Evolutionary conservation across 2,113 vertebrate genomes (phyloP).

Genomic region (Lophura nycthemera): DNA sequence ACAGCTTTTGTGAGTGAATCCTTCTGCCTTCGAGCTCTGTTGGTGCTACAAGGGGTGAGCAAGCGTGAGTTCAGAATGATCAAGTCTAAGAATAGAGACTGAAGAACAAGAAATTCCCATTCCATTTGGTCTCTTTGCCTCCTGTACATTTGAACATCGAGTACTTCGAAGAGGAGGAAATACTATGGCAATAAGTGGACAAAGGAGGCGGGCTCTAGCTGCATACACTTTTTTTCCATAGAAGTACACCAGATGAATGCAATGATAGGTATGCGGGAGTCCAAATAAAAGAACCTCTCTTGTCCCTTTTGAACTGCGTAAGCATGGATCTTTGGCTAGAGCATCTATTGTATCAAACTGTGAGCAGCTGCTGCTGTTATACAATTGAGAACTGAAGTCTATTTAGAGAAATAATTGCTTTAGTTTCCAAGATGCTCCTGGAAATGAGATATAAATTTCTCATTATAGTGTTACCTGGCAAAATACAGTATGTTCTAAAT

Average conservation of each 20-base stretch:
- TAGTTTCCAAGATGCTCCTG: conserved; percentile 57
- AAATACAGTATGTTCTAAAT: conserved; percentile 57
- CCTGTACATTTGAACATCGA: conserved; percentile 3
- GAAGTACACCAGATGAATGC: not conserved
- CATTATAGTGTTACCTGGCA: conserved; percentile 39
- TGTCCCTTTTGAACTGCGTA: conserved; percentile 28
- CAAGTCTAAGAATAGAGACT: not conserved
- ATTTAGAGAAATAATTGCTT: conserved; percentile 68
- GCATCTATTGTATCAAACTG: conserved; percentile 25
- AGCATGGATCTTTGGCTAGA: conserved; percentile 24
- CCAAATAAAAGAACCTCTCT: conserved; percentile 19
- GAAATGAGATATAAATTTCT: conserved; percentile 59
- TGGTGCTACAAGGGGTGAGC: not conserved
- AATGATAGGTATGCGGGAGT: not conserved
- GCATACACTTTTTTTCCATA: not conserved
- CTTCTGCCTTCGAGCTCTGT: not conserved
- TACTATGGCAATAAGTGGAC: not conserved
- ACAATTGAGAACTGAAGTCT: conserved; percentile 44
- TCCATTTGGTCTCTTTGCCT: not conserved
- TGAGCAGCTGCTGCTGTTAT: conserved; percentile 57
- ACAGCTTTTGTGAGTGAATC: not conserved
- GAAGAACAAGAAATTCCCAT: conserved; percentile 4
- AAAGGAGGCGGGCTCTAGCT: not conserved
- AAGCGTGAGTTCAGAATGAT: not conserved
- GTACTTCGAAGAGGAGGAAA: not conserved